These are phyloP conservation scores for Proisotoma minuta DNA, from an alignment of 2,888 invertebrate genomes.

Conservation along the genomic window DNA sequence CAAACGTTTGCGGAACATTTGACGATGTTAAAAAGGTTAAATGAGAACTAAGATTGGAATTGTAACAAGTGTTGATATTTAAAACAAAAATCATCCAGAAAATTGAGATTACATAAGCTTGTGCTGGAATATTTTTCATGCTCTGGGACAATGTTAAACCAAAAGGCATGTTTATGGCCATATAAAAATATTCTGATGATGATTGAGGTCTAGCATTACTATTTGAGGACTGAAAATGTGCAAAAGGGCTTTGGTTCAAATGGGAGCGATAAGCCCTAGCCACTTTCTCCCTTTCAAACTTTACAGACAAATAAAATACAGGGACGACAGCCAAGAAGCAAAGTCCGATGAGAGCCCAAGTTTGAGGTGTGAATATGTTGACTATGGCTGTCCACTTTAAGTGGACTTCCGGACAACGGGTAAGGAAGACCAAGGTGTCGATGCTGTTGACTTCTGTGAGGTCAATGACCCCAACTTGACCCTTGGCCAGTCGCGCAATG, in stretches of 20 bases:
- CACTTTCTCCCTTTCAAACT: not conserved
- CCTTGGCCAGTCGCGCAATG: slow-evolving; percentile 29
- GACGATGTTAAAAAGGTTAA: slow-evolving; percentile 22
- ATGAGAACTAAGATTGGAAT: slow-evolving; percentile 31
- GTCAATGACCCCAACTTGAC: slow-evolving; percentile 35
- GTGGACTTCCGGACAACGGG: slow-evolving; percentile 17
- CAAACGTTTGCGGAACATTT: slow-evolving; percentile 22
- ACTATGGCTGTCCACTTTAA: slow-evolving; percentile 32
- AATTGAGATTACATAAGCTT: slow-evolving; percentile 22
- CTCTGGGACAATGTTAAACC: slow-evolving; percentile 23
- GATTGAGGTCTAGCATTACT: not conserved
- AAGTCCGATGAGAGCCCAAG: slow-evolving; percentile 18
- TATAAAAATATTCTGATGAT: not conserved
- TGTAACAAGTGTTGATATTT: slow-evolving; percentile 29
- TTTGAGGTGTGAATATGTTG: slow-evolving; percentile 17
- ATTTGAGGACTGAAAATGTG: not conserved
- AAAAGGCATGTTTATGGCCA: slow-evolving; percentile 23
- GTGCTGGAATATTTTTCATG: slow-evolving; percentile 18
- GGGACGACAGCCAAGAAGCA: slow-evolving; percentile 18
- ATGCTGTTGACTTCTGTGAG: slow-evolving; percentile 29
- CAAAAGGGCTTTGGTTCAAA: not conserved
- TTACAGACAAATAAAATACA: slow-evolving; percentile 15
- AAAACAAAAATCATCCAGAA: slow-evolving; percentile 30
- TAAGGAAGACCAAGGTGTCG: slow-evolving; percentile 31
- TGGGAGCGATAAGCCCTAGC: too few relatives aligned